A percentile compares a stretch with the other conserved stretches of the same genome.
These are phyloP conservation scores for Caenorhabditis sp. DNA, from an alignment of 2,888 invertebrate genomes.

Conservation along the genomic window DNA sequence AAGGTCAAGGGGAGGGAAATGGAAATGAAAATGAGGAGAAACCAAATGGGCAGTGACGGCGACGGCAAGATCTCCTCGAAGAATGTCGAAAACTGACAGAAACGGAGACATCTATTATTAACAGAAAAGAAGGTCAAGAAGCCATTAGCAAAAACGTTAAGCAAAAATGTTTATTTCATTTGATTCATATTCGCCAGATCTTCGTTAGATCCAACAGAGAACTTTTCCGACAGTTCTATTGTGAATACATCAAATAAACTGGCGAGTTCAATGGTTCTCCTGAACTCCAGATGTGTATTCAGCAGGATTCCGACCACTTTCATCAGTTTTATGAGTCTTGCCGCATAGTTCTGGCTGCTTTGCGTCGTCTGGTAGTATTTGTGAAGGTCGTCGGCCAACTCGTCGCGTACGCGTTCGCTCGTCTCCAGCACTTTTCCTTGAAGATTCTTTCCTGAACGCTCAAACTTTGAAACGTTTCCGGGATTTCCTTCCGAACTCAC, in stretches of 20 bases:
- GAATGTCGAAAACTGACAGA: too few relatives aligned
- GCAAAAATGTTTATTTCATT: too few relatives aligned
- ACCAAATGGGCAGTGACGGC: too few relatives aligned
- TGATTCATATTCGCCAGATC: too few relatives aligned
- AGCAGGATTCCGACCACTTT: conserved; percentile 56
- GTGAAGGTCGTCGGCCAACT: conserved; percentile 51
- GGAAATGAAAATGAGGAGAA: too few relatives aligned
- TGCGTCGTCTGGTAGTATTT: conserved; percentile 33
- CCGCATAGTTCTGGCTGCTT: conserved; percentile 51
- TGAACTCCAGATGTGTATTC: conserved; percentile 52
- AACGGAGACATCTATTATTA: too few relatives aligned
- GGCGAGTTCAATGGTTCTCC: conserved; percentile 56
- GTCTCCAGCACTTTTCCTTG: conserved; percentile 37
- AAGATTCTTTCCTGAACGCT: conserved; percentile 36
- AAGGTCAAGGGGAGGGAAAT: too few relatives aligned
- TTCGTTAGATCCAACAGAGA: conserved; percentile 40
- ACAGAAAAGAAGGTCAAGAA: too few relatives aligned
- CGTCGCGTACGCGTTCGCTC: conserved; percentile 44
- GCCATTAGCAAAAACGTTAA: too few relatives aligned
- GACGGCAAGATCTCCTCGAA: too few relatives aligned
- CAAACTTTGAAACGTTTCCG: too few relatives aligned
- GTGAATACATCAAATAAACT: conserved; percentile 63
- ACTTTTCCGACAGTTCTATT: conserved; percentile 55
- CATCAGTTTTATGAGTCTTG: conserved; percentile 57
- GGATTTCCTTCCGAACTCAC: conserved; percentile 7